Evolutionary conservation across 2,888 invertebrate genomes (phyloP), one percentile per base, ranked within the genome.

Genomic region (Crematogaster levior): DNA sequence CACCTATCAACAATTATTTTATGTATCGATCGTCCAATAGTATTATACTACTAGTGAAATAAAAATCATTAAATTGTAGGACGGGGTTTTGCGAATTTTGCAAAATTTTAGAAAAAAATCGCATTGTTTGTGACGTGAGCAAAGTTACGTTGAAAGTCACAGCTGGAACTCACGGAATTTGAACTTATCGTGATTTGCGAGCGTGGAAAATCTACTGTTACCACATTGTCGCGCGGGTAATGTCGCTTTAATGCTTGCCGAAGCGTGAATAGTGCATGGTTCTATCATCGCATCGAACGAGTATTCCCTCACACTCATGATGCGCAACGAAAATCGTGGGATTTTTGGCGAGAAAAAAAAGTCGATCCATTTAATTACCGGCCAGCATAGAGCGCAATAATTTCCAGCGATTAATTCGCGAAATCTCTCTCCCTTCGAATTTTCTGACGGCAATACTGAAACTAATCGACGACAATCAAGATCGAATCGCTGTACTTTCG

Each of bases 1-100:
- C 91, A 91, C 92, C 94, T 94, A 86, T 40, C 83, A 84, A 48
- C 15, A 82, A 58, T 81, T 56, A 34, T 53, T 12, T 10, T 10
- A 56, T 43, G 18, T 43, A 40, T 73, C 37, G 18, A 30, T 72
- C 12, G 6, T 10, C 5, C 30, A 18, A 18, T 6, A 10, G n/a
- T 34, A 34, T 6, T 5, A 68, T 12, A 48, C 40, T 30, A 7
- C 6, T 3, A 40, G 15, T n/a, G 4, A 4, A 30, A 34, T 43
- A 46, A 46, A 68, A 68, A 46, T 56, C 10, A 27, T 9, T 24
- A 3, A 58, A 30, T n/a, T 21, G 21, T n/a, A 18, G 9, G 4
- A 37, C 10, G 1, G 15, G 12, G 5, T 37, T n/a, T n/a, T n/a
- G n/a, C n/a, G n/a, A 34, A 65, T 24, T 51, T 37, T 21, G n/a